Percentiles rank a stretch among this genome's conserved stretches.
phyloP scores from a whole-genome alignment of 2,113 vertebrate species.

The Plecotus auritus region DNA sequence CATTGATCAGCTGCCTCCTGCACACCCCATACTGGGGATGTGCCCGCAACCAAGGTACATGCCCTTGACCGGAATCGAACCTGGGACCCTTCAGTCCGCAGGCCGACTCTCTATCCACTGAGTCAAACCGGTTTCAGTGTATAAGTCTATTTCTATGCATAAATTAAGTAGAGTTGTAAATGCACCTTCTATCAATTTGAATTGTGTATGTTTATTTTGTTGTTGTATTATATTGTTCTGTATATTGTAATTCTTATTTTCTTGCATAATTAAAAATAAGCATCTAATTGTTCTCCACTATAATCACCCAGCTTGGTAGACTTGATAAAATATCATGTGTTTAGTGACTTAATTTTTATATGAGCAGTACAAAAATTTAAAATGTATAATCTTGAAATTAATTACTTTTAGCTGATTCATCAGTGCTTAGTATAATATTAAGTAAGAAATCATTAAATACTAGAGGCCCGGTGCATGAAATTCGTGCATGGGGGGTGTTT shows the following conservation, averaged over 20 bases:
- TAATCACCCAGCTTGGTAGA: background rate
- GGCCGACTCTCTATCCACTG: too few species aligned
- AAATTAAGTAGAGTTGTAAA: slow-evolving; percentile 29
- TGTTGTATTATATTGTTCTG: background rate
- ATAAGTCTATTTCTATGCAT: background rate
- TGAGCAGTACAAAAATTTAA: background rate
- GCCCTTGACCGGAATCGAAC: too few species aligned
- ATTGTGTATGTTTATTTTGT: background rate
- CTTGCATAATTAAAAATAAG: slow-evolving; percentile 5
- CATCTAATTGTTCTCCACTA: background rate
- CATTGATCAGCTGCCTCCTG: too few species aligned
- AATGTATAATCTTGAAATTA: background rate
- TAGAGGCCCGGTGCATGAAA: too few species aligned
- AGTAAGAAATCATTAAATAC: slow-evolving; percentile 22
- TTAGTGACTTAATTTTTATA: slow-evolving; percentile 16
- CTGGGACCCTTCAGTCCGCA: too few species aligned
- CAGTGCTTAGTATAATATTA: background rate
- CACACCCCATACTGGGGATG: too few species aligned
- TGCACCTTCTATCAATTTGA: background rate
- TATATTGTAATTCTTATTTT: background rate
- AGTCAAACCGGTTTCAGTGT: too few species aligned
- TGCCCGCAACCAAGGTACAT: too few species aligned
- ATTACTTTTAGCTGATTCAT: slow-evolving; percentile 3
- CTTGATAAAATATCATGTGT: background rate
- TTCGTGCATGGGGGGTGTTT: too few species aligned